A percentile compares a stretch with the other conserved stretches of the same genome.
phyloP scores from a whole-genome alignment of 2,888 invertebrate species.

The Stenichneumon culpator region DNA sequence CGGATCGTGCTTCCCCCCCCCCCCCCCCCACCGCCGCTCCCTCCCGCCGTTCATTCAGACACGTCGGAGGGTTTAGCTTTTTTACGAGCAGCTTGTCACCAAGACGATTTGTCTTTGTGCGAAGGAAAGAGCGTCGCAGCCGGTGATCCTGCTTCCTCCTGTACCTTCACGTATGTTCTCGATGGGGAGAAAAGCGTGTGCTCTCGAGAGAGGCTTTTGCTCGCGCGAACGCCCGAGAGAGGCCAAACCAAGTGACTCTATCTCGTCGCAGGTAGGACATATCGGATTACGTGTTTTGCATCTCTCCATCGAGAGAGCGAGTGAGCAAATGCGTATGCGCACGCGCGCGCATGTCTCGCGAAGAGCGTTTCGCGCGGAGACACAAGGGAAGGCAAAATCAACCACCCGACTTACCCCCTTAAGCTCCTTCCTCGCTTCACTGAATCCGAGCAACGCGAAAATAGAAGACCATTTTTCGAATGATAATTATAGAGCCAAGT shows the following conservation, averaged over 20 bases:
- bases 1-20: not conserved
- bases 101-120: constrained; percentile 78
- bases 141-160: not conserved
- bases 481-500: constrained; percentile 42
- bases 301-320: constrained; percentile 67
- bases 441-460: constrained; percentile 13
- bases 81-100: constrained; percentile 81
- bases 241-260: constrained; percentile 80
- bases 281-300: constrained; percentile 81
- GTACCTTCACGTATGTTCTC: not conserved
- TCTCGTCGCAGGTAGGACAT: constrained; percentile 80
- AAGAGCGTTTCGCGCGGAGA: not conserved
- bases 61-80: constrained; percentile 71
- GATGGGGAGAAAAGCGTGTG: constrained; percentile 28
- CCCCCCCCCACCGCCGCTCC: constrained; percentile 44
- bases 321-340: constrained; percentile 14
- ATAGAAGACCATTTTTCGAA: constrained; percentile 42
- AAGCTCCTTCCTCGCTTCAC: not conserved
- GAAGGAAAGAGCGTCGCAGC: constrained; percentile 57
- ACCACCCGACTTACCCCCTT: constrained; percentile 6
- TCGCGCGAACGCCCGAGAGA: constrained; percentile 48
- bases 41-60: constrained; percentile 66
- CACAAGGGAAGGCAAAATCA: not conserved
- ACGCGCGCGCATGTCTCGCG: constrained; percentile 14
- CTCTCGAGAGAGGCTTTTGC: constrained; percentile 46